Evolutionary conservation across 2,888 invertebrate species (phyloP).

Genomic region (Tenthredo mesomela): DNA sequence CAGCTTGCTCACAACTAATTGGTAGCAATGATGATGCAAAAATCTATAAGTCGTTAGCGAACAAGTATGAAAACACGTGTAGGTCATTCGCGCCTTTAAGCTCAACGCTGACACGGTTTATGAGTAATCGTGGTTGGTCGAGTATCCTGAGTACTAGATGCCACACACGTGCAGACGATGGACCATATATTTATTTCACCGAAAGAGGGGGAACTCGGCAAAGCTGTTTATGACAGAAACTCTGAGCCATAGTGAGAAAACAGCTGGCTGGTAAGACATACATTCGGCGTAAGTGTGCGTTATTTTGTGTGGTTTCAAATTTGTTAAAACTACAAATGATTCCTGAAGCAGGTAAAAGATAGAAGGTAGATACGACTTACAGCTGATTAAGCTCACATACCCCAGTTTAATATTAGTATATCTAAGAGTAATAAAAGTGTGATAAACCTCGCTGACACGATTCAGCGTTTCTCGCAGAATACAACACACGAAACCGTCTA

Average conservation of each 20-base stretch:
- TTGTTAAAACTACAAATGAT: not conserved
- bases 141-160: not conserved
- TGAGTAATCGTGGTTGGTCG: not conserved
- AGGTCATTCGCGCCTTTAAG: not conserved
- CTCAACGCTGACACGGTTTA: not conserved
- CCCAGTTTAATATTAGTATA: not conserved
- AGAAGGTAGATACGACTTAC: not conserved
- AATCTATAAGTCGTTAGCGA: not conserved
- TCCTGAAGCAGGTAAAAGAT: not conserved
- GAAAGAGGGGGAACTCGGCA: slow-evolving; percentile 37
- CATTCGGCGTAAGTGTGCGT: not conserved
- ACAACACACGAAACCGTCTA: not conserved
- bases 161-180: slow-evolving; percentile 5
- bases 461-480: not conserved
- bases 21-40: not conserved
- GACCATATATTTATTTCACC: slow-evolving; percentile 1
- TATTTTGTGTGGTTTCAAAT: slow-evolving; percentile 2
- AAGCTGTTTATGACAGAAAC: slow-evolving; percentile 35
- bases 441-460: not conserved
- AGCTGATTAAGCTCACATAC: not conserved
- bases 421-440: not conserved
- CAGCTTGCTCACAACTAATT: not conserved
- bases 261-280: not conserved
- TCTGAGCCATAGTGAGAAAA: slow-evolving; percentile 33
- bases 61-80: not conserved